Evolutionary conservation across 2,797 vertebrate genomes (phyloP).

Genomic region (Aphelocoma californica): DNA sequence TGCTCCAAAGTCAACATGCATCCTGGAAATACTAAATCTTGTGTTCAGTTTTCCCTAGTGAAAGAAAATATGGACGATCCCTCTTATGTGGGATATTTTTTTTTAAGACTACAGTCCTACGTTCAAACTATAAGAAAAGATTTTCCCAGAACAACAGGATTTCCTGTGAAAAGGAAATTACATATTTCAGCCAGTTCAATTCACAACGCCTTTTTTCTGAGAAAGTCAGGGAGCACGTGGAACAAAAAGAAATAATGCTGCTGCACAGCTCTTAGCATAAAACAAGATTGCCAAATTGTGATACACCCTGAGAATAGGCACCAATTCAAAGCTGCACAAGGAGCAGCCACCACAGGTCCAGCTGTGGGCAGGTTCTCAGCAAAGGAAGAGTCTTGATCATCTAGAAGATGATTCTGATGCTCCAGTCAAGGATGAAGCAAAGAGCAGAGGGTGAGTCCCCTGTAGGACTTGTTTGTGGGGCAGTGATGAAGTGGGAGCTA

Average conservation of each 20-base stretch:
- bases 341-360: background rate
- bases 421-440: background rate
- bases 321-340: background rate
- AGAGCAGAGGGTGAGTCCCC: background rate
- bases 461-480: background rate
- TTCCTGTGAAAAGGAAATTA: constrained; percentile 52
- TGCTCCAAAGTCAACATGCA: background rate
- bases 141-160: constrained; percentile 44
- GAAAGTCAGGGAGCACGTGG: background rate
- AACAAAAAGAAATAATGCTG: background rate
- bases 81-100: background rate
- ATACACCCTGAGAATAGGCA: rapidly evolving
- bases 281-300: background rate
- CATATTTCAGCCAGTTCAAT: background rate
- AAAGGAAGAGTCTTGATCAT: background rate
- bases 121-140: background rate
- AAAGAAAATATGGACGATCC: background rate
- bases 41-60: background rate
- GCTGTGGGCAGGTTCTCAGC: background rate
- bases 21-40: background rate
- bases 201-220: background rate
- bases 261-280: background rate
- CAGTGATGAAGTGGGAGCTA: background rate
- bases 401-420: background rate
- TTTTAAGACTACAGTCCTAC: background rate